Base-by-base conservation (phyloP, 2,113 vertebrate species). In the Paramisgurnus dabryanus region DNA sequence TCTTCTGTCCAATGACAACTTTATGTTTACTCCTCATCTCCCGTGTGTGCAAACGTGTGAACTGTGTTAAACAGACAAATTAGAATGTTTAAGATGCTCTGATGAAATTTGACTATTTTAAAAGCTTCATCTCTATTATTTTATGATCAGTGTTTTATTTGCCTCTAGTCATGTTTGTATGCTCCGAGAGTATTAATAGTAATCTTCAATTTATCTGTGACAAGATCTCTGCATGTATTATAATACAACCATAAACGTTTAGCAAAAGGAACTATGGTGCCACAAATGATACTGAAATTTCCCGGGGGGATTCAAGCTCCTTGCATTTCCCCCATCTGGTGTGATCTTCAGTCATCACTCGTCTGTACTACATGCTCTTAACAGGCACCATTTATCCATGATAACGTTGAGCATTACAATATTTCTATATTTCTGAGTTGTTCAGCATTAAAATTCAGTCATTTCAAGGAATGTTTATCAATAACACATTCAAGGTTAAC, bases 251-350 rank as follows among this genome's bases (percentile, higher is more conserved):
- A n/a, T 50, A 50, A 50, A 50, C 81, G 74, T 9, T 68, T 79
- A 85, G 86, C 87, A 89, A 74, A 8, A 57, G 69, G 73, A 73
- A 75, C 63, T 49, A 13, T 50, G 71, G 74, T 84, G 77, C 72
- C 74, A 47, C 49, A 66, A 70, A 63, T 64, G 76, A 76, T 83
- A 47, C 78, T 68, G 43, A 63, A 81, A 85, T 85, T 86, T 83
- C 83, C 83, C 85, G 13, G 41, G 81, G 22, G 85, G 86, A 81
- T 53, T 53, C 11, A 63, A 76, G 40, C 65, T 39, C 55, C 50
- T 34, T 68, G 47, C 27, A 82, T 70, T 71, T 82, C 70, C 49
- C 78, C 81, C 70, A 75, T 74, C 58, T 15, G 40, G 66, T 12
- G 49, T 74, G 22, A 22, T 22, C 22, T 22, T 72, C 67, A 75